phyloP scores from a whole-genome alignment of 2,113 vertebrate species.

The human region GRCh38 chr9:92750501-92751000 shows the following conservation, averaged over 20 bases:
- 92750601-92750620: neutral
- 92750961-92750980: too few species aligned
- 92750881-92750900: neutral
- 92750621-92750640: neutral
- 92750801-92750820: neutral
- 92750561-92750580: neutral
- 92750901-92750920: neutral
- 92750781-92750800: neutral
- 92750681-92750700: neutral
- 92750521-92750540: neutral
- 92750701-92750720: neutral
- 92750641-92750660: neutral
- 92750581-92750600: neutral
- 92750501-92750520: neutral
- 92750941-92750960: too few species aligned
- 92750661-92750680: neutral
- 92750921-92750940: too few species aligned
- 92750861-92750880: neutral
- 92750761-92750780: neutral
- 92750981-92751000: too few species aligned
- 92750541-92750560: neutral
- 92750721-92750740: neutral
- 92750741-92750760: neutral
- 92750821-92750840: neutral
- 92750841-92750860: neutral